Percentiles rank a stretch among this genome's conserved stretches.
Conservation (phyloP, 2,888 invertebrate species). For the Sericinus montela region DNA sequence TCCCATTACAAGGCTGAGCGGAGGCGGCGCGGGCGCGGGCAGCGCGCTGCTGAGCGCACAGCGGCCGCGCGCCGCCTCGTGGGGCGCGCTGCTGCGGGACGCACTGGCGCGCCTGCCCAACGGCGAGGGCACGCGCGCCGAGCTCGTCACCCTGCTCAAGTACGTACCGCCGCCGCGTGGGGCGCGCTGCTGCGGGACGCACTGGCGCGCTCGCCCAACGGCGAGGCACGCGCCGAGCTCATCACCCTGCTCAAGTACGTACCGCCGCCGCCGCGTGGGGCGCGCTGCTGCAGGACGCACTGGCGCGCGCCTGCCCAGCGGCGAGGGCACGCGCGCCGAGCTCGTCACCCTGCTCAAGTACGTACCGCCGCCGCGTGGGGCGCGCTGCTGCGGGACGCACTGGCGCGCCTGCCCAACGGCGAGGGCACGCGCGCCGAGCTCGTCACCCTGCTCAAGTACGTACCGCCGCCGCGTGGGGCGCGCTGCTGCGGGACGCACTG, state of each 20-base stretch:
- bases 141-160: conserved; percentile 92
- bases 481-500: too few relatives aligned
- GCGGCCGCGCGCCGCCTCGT: conserved; percentile 94
- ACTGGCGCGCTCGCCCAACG: conserved; percentile 95
- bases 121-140: conserved; percentile 94
- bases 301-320: too few relatives aligned
- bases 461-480: too few relatives aligned
- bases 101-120: conserved; percentile 96
- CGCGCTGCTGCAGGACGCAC: too few relatives aligned
- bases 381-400: too few relatives aligned
- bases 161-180: conserved; percentile 24
- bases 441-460: too few relatives aligned
- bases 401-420: too few relatives aligned
- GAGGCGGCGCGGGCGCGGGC: conserved; percentile 82
- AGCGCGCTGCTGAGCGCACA: conserved; percentile 89
- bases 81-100: conserved; percentile 94
- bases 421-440: too few relatives aligned
- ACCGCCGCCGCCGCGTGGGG: too few relatives aligned
- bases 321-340: too few relatives aligned
- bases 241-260: conserved; percentile 78
- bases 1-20: conserved; percentile 67
- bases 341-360: too few relatives aligned
- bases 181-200: conserved; percentile 92
- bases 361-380: too few relatives aligned
- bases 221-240: conserved; percentile 95